Conservation (phyloP, 2,797 vertebrate genomes). For the Lithobates sylvaticus region DNA sequence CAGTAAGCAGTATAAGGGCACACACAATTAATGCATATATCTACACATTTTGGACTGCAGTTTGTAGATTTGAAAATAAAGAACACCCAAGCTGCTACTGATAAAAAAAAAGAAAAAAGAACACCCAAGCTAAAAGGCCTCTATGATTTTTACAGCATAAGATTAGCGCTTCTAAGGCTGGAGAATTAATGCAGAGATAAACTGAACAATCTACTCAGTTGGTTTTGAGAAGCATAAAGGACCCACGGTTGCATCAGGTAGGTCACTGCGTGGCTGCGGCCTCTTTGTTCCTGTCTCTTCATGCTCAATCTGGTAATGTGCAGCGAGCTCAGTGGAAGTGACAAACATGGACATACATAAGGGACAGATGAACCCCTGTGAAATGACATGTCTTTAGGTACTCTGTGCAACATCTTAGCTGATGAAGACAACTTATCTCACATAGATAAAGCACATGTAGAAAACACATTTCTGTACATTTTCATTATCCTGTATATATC, state of each 20-base stretch:
- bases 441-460: not conserved
- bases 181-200: not conserved
- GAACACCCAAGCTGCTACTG: not conserved
- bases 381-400: conserved; percentile 71
- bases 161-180: not conserved
- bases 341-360: conserved; percentile 79
- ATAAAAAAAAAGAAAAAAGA: not conserved
- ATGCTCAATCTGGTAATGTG: conserved; percentile 78
- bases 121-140: not conserved
- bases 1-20: not conserved
- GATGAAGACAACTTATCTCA: not conserved
- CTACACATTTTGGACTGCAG: not conserved
- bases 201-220: conserved; percentile 61
- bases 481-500: not conserved
- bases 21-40: no score
- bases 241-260: conserved; percentile 74
- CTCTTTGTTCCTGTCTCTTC: conserved; percentile 69
- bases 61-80: not conserved
- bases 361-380: conserved; percentile 83
- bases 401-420: not conserved
- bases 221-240: conserved; percentile 67
- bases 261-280: conserved; percentile 70
- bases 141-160: not conserved
- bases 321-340: conserved; percentile 75
- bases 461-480: not conserved